Percentiles rank a stretch among this genome's conserved stretches.
Conservation (phyloP, 2,797 vertebrate species). For the Propithecus perrieri region DNA sequence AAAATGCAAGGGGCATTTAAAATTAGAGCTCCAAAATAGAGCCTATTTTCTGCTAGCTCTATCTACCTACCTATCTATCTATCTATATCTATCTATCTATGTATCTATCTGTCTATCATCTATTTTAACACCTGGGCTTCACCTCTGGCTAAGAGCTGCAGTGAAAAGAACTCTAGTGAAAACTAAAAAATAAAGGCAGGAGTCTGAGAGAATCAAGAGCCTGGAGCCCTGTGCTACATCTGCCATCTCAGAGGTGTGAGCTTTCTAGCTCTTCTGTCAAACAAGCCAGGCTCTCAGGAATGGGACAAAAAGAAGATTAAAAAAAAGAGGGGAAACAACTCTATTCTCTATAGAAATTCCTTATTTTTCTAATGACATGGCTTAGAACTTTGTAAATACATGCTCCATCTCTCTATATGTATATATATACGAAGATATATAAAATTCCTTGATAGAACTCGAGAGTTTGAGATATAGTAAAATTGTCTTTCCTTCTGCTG, state of each 20-base stretch:
- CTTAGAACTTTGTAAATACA: not conserved
- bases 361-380: not conserved
- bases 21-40: not conserved
- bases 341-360: not conserved
- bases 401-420: not conserved
- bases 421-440: not conserved
- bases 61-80: not conserved
- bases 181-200: not conserved
- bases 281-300: not conserved
- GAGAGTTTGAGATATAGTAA: not conserved
- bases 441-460: not conserved
- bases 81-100: not conserved
- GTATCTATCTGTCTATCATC: not conserved
- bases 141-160: not conserved
- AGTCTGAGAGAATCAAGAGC: not conserved
- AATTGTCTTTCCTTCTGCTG: not conserved
- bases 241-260: not conserved
- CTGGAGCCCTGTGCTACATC: not conserved
- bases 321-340: not conserved
- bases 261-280: not conserved
- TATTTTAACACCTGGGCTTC: not conserved
- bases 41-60: not conserved
- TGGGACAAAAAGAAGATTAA: not conserved
- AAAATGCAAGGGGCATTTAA: not conserved
- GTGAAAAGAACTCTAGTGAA: not conserved